Evolutionary conservation across 2,797 vertebrate species (phyloP).

Genomic region (Sitta carolinensis): DNA sequence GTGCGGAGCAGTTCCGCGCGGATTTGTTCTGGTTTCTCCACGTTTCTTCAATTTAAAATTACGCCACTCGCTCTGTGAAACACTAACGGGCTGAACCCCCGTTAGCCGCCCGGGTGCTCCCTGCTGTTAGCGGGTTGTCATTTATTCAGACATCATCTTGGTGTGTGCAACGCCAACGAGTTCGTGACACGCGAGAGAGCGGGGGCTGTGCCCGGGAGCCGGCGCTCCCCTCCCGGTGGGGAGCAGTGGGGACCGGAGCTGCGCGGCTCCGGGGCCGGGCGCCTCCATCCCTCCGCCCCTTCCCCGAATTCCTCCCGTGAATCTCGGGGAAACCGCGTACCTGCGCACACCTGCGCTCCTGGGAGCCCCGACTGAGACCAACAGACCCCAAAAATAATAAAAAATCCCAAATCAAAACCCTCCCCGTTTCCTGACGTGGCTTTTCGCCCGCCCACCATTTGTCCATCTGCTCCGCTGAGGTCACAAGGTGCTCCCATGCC

Average conservation of each 20-base stretch:
- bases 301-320: background rate
- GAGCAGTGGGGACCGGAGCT: background rate
- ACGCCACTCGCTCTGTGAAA: background rate
- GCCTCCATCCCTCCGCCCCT: background rate
- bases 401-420: background rate
- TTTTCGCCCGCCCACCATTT: background rate
- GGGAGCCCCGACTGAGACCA: background rate
- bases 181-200: background rate
- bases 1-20: background rate
- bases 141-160: background rate
- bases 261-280: background rate
- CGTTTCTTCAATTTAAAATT: background rate
- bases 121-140: background rate
- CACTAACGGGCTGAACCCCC: background rate
- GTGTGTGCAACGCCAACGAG: background rate
- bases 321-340: background rate
- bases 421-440: background rate
- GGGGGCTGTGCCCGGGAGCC: background rate
- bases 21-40: background rate
- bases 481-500: background rate
- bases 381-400: fast-evolving
- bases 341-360: background rate
- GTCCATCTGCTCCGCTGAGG: background rate
- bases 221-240: too few species aligned
- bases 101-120: background rate